Evolutionary conservation across 2,113 vertebrate species (phyloP).

Genomic region (Erythrocebus patas): DNA sequence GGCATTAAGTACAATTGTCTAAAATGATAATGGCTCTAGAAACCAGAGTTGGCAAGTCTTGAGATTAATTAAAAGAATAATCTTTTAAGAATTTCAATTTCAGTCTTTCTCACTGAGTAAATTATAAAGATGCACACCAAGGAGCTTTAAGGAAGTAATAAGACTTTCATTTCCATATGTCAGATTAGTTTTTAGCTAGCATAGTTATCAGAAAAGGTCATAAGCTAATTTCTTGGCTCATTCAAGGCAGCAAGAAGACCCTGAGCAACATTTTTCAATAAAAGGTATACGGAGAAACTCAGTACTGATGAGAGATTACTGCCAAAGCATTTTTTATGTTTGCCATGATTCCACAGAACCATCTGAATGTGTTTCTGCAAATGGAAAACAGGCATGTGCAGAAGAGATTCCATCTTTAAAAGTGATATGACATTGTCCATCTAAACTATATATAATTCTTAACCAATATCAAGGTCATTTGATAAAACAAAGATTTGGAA

Average conservation of each 20-base stretch:
- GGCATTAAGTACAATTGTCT: constrained; percentile 50
- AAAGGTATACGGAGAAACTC: background rate
- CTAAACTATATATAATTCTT: background rate
- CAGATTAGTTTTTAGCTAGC: constrained; percentile 51
- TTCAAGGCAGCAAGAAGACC: background rate
- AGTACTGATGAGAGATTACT: background rate
- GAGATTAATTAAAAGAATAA: constrained; percentile 61
- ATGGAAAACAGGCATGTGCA: background rate
- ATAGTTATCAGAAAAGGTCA: constrained; percentile 56
- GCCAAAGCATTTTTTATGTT: background rate
- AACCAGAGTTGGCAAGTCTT: constrained; percentile 57
- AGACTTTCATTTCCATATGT: constrained; percentile 70
- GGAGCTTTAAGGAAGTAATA: constrained; percentile 65
- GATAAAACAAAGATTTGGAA: background rate
- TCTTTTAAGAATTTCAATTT: constrained; percentile 71
- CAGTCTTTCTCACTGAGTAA: constrained; percentile 53
- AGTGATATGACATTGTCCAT: background rate
- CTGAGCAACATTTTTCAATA: constrained; percentile 31
- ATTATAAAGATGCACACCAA: constrained; percentile 48
- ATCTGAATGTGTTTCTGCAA: background rate
- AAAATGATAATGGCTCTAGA: constrained; percentile 48
- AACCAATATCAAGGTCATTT: background rate
- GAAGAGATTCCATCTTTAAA: background rate
- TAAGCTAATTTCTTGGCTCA: constrained; percentile 63
- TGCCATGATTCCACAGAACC: background rate